A percentile compares a stretch with the other conserved stretches of the same genome.
Evolutionary conservation across 2,113 vertebrate genomes (phyloP).

Genomic region (Alectura lathami): DNA sequence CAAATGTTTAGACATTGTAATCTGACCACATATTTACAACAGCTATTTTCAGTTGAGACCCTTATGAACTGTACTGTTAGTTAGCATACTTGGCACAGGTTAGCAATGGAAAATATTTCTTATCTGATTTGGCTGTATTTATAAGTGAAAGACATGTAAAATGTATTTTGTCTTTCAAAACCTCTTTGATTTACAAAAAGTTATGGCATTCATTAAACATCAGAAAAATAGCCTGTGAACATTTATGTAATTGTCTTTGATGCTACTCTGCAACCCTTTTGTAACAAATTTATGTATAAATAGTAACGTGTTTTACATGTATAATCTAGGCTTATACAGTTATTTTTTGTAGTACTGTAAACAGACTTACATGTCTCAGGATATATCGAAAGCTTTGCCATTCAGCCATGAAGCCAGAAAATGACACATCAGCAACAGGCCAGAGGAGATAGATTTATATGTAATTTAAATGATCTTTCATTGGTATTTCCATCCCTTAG

Average conservation of each 20-base stretch:
- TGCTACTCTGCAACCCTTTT: background rate
- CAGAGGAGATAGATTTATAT: background rate
- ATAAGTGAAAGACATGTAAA: constrained; percentile 55
- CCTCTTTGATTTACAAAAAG: constrained; percentile 42
- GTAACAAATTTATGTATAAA: constrained; percentile 8
- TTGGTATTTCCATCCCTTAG: background rate
- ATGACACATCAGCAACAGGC: background rate
- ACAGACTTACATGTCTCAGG: background rate
- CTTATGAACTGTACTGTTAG: constrained; percentile 51
- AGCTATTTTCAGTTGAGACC: constrained; percentile 69
- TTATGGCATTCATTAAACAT: background rate
- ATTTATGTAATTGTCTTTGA: constrained; percentile 8
- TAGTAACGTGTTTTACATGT: background rate
- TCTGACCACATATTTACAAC: constrained; percentile 55
- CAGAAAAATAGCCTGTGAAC: background rate
- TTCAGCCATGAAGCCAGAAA: background rate
- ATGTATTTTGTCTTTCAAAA: constrained; percentile 49
- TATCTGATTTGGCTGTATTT: constrained; percentile 76
- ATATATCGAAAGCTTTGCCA: background rate
- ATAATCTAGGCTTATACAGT: background rate
- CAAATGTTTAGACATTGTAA: constrained; percentile 60
- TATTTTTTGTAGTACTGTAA: background rate
- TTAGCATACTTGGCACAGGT: constrained; percentile 73
- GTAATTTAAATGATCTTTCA: background rate
- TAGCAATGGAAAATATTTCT: constrained; percentile 76